Conservation (phyloP, 2,797 vertebrate species). For the Pristis pectinata region DNA sequence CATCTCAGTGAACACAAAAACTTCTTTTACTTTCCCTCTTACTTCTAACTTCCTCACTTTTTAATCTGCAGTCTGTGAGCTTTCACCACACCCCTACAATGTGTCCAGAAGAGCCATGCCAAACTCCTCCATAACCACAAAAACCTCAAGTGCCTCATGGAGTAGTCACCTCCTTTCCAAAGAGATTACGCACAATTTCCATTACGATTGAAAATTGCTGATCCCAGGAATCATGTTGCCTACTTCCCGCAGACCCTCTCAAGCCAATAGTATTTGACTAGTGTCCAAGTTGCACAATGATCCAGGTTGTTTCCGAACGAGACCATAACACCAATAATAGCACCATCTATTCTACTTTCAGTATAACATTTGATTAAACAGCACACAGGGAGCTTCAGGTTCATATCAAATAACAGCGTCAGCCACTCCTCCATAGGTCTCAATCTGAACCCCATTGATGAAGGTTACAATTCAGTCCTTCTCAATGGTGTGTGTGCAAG, state of each 20-base stretch:
- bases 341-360: neutral
- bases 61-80: neutral
- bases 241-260: neutral
- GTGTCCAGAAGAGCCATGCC: neutral
- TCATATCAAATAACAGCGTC: neutral
- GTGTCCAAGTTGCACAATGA: neutral
- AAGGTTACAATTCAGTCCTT: too few relatives aligned
- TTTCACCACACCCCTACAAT: neutral
- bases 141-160: neutral
- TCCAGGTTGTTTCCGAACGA: neutral
- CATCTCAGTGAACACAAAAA: neutral
- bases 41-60: constrained; percentile 7
- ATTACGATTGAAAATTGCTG: neutral
- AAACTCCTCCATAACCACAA: neutral
- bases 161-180: neutral
- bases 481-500: neutral
- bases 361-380: neutral
- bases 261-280: neutral
- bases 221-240: neutral
- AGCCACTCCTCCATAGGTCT: neutral
- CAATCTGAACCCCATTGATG: neutral
- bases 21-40: neutral
- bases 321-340: neutral
- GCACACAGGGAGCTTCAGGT: neutral
- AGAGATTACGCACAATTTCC: neutral